Base-by-base conservation (phyloP, 2,113 vertebrate genomes). In the Solea solea region DNA sequence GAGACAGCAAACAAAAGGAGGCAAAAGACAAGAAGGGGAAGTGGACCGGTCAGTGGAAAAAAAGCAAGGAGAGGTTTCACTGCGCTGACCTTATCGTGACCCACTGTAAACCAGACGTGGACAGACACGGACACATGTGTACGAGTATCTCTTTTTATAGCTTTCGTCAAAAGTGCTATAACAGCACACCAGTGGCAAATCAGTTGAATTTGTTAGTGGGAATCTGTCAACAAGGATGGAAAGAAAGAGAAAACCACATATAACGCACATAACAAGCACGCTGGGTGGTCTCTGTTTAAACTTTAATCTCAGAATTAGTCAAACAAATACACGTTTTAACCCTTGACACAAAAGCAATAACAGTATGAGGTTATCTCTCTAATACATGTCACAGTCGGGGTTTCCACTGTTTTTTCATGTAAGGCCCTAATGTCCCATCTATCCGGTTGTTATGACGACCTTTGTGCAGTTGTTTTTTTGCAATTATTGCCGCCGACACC, bases 1-100 rank as follows among this genome's bases (percentile, higher is more conserved):
- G 54, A 72, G 85, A 87, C 55, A 89, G 62, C 76, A 91, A 86
- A 72, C 68, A 62, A 51, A 69, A 61, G 42, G 64, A 74, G 58
- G 57, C 41, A 3, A 53, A 63, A 57, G 60, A 64, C 41, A 74
- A 79, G 63, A 56, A 64, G 14, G 44, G 62, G 59, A 73, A 79
- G 52, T 57, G 58, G 21, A 78, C 14, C 3, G 70, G 54, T 68
- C 49, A 13, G 12, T 50, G 61, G 59, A 9, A 3, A 27, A 57
- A n/a, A 57, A 70, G 1, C 62, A 12, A 27, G 51, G 13, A 61
- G 50, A 48, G 54, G 59, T n/a, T 8, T 58, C 5, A 2, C 28
- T 41, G 46, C 13, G 45, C 10, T 58, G 68, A 79, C 59, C 58
- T 14, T 28, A 4, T 51, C 4, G 40, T 51, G 61, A 76, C 64